Percentiles rank a stretch among this genome's conserved stretches.
These are phyloP conservation scores for Charina bottae DNA, from an alignment of 2,113 vertebrate genomes.

Conservation along the genomic window DNA sequence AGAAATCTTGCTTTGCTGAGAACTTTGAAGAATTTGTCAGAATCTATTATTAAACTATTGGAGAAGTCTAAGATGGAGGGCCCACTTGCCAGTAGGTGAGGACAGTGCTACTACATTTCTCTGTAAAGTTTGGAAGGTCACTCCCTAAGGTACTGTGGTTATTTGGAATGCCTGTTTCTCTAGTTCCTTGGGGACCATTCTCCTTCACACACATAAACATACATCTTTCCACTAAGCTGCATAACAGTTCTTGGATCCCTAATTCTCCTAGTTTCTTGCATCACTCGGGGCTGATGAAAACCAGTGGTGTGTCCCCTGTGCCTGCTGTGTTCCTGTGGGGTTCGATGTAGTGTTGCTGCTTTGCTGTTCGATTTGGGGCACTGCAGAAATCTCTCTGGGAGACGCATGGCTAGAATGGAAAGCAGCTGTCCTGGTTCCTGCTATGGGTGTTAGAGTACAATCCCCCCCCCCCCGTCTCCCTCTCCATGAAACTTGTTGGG, in stretches of 20 bases:
- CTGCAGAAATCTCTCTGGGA: neutral
- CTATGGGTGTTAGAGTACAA: neutral
- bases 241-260: conserved; percentile 32
- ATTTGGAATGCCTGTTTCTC: conserved; percentile 1
- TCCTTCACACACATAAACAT: neutral
- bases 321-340: conserved; percentile 7
- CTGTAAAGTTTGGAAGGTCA: neutral
- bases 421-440: neutral
- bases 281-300: conserved; percentile 65
- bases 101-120: neutral
- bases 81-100: neutral
- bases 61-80: neutral
- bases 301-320: conserved; percentile 14
- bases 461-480: neutral
- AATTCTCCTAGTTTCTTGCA: conserved; percentile 25
- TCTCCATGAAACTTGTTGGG: neutral
- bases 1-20: neutral
- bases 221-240: neutral
- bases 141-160: neutral
- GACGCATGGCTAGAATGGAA: neutral
- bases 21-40: neutral
- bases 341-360: neutral
- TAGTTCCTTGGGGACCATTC: neutral
- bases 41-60: neutral
- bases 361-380: neutral